Percentiles rank a stretch among this genome's conserved stretches.
Conservation (phyloP, 2,888 invertebrate species). For the Masnerella sp. region DNA sequence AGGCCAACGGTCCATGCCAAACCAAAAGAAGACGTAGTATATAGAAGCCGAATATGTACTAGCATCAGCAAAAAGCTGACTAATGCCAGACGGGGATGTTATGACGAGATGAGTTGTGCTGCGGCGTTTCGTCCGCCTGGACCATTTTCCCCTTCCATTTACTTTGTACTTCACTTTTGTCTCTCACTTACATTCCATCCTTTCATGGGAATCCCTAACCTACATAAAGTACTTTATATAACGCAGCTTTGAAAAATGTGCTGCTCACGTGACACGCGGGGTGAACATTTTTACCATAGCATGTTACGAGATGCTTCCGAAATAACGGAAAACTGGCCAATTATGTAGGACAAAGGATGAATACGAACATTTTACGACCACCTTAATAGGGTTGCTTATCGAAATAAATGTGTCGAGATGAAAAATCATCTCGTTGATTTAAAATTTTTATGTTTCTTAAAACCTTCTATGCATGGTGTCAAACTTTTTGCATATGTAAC, state of each 20-base stretch:
- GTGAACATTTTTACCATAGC: conserved; percentile 13
- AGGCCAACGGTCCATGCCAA: conserved; percentile 58
- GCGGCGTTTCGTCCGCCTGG: conserved; percentile 69
- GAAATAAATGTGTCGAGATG: neutral
- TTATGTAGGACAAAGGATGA: neutral
- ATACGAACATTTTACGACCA: neutral
- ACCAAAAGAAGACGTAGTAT: conserved; percentile 66
- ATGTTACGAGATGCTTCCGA: conserved; percentile 2
- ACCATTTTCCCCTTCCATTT: conserved; percentile 43
- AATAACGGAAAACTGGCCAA: conserved; percentile 13
- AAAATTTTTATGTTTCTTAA: no score
- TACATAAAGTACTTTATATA: conserved; percentile 26
- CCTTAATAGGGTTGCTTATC: no score
- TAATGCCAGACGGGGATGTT: no score
- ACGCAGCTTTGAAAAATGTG: conserved; percentile 16
- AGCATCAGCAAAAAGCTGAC: no score
- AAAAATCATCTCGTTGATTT: no score
- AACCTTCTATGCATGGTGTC: no score
- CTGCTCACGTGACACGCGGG: neutral
- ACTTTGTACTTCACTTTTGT: conserved; percentile 32
- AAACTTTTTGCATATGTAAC: no score
- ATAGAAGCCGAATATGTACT: no score
- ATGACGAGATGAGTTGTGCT: conserved; percentile 65
- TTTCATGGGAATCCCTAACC: conserved; percentile 24
- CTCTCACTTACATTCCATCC: conserved; percentile 11